Conservation (phyloP, 2,888 invertebrate species). For the Argyra leucocephala region DNA sequence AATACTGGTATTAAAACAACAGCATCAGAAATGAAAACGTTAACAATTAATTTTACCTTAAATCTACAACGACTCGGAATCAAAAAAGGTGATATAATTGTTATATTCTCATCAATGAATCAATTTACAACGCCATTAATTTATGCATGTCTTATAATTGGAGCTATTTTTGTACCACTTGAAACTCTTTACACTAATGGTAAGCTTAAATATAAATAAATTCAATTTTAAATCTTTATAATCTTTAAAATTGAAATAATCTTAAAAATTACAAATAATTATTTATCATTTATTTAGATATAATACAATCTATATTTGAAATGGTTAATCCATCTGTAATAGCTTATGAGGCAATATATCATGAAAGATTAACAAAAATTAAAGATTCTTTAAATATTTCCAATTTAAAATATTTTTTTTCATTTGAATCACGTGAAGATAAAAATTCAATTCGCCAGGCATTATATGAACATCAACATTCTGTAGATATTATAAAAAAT, state of each 20-base stretch:
- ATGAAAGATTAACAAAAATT: not conserved
- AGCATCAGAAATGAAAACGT: not conserved
- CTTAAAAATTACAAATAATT: not conserved
- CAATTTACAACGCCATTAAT: conserved; percentile 11
- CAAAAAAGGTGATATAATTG: conserved; percentile 11
- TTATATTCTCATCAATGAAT: conserved; percentile 9
- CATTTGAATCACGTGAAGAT: conserved; percentile 11
- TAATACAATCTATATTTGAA: conserved; percentile 8
- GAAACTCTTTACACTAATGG: conserved; percentile 15
- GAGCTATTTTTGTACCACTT: conserved; percentile 9
- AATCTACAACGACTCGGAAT: conserved; percentile 4
- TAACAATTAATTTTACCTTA: not conserved
- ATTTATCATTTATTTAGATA: conserved; percentile 9
- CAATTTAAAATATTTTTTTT: conserved; percentile 13
- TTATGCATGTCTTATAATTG: conserved; percentile 12
- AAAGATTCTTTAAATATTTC: not conserved
- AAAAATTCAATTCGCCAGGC: conserved; percentile 10
- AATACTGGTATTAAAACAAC: conserved; percentile 9
- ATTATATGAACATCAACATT: not conserved
- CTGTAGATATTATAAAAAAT: not conserved
- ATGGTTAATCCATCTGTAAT: conserved; percentile 7
- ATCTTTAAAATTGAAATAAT: not conserved
- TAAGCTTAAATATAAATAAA: conserved; percentile 7
- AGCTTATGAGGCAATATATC: not conserved
- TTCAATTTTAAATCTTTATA: too few relatives aligned